A percentile compares a stretch with the other conserved stretches of the same genome.
These are phyloP conservation scores for Drosophila paulistorum DNA, from an alignment of 1,140 invertebrate species.

Conservation along the genomic window DNA sequence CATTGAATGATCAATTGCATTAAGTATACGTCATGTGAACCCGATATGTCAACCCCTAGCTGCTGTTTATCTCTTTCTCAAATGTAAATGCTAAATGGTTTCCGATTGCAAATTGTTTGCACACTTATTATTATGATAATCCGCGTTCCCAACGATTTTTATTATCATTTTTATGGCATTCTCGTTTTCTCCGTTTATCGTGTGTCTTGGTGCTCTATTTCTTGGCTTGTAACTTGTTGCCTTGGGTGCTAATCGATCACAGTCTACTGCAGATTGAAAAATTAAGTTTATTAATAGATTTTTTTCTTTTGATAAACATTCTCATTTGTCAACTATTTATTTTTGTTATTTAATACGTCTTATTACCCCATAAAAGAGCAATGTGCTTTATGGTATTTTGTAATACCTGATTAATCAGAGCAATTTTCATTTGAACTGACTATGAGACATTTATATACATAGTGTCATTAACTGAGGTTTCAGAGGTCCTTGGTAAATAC, in stretches of 20 bases:
- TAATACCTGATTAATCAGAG: too few relatives aligned
- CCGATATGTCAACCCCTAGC: neutral
- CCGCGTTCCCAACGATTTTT: neutral
- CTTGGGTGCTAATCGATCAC: neutral
- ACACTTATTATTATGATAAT: slow-evolving; percentile 15
- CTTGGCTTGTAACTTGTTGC: neutral
- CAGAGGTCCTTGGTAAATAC: too few relatives aligned
- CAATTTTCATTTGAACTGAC: too few relatives aligned
- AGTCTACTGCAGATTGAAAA: too few relatives aligned
- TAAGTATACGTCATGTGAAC: slow-evolving; percentile 35
- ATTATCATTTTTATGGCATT: neutral
- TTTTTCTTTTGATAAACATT: too few relatives aligned
- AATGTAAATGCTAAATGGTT: slow-evolving; percentile 5
- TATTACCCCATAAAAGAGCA: too few relatives aligned
- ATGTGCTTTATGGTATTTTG: too few relatives aligned
- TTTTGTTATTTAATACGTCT: too few relatives aligned
- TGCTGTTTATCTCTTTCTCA: neutral
- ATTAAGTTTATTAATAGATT: too few relatives aligned
- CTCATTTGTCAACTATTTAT: too few relatives aligned
- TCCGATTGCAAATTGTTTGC: slow-evolving; percentile 9
- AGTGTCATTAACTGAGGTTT: too few relatives aligned
- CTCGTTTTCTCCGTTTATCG: neutral
- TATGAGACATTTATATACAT: too few relatives aligned
- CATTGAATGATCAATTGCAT: neutral
- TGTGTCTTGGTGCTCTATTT: neutral